Base-by-base conservation (phyloP, 2,113 vertebrate genomes). In the Tragelaphus buxtoni region DNA sequence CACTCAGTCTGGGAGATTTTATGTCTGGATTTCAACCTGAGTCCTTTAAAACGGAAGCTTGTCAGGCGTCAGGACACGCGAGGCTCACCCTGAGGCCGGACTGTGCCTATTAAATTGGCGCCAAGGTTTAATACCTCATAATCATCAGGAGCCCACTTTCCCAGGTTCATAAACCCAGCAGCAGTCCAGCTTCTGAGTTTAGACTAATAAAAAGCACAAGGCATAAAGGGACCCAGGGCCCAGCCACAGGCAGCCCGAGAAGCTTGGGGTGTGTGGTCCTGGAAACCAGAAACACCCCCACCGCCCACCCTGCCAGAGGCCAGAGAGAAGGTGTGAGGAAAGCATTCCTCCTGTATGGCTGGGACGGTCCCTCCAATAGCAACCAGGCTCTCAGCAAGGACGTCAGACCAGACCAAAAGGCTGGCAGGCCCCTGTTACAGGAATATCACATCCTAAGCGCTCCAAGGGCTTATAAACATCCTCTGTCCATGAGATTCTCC, bases 401-500 rank as follows among this genome's bases (percentile, higher is more conserved):
- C 0, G 5, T 24, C 17, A 11, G 35, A 7, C 45, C 82, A 56
- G 18, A 56, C 56, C 5, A 9, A 39, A 87, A 83, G n/a, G 45
- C n/a, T 0, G 2, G 7, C n/a, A 61, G 83, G 30, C 16, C 16
- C 32, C 4, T 0, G 22, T 58, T 9, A 53, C 12, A n/a, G 3
- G 26, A 63, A 83, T 26, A 65, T 55, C 30, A 39, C 0, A 30
- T 3, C 45, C 24, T n/a, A 86, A 39, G 69, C 0, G 7, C 9
- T 42, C 42, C 45, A 53, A 60, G 32, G 2, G 72, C 16, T 77
- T n/a, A 10, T 1, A 55, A 61, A n/a, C 7, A 53, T 49, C 24
- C 69, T 45, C 42, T 47, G 26, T 28, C 3, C 69, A 74, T 42
- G 20, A 22, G 35, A 74, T 42, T 74, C 11, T 74, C 35, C 22